Base-by-base conservation (phyloP, 2,113 vertebrate genomes). In the Spermophilus dauricus region DNA sequence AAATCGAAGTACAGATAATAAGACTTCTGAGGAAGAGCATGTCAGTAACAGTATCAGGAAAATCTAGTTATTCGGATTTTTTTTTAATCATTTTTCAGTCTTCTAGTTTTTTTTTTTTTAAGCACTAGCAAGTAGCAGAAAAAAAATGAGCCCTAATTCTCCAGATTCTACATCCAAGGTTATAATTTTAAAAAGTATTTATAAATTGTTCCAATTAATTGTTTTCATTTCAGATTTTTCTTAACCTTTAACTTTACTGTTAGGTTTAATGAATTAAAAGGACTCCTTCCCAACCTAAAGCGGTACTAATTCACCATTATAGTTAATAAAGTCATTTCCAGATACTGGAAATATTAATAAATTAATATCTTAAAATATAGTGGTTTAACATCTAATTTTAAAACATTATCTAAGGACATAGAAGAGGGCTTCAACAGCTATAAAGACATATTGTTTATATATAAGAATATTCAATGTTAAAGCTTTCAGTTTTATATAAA, bases 261-360 rank as follows among this genome's bases (percentile, higher is more conserved):
- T 77, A 58, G 20, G 18, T 73, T 95, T 58, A 89, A 92, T 93
- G 26, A 91, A 78, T 85, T 91, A 81, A 88, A 97, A 88, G 63
- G n/a, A 4, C 12, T 91, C 12, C 32, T 58, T 72, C n/a, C 28
- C 10, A 89, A 86, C 28, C 42, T 78, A 97, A 96, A 51, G 42
- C 87, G 22, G 11, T 78, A 75, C 9, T 80, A 91, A 70, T 42
- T 83, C 7, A 89, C 96, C 67, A 34, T 69, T 82, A 77, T 78
- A 90, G 11, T 58, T 58, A 92, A 92, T 85, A 48, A 89, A 75
- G 6, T 51, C 14, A 28, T 51, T 94, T 88, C 70, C 12, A 93
- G 73, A 87, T 82, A 82, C n/a, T 78, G 95, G 93, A 45, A 45
- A 45, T 45, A 45, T 45, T 45, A 45, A 45, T 45, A 45, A 45